Evolutionary conservation across 2,888 invertebrate genomes (phyloP).

Genomic region (Phyllotreta striolata): DNA sequence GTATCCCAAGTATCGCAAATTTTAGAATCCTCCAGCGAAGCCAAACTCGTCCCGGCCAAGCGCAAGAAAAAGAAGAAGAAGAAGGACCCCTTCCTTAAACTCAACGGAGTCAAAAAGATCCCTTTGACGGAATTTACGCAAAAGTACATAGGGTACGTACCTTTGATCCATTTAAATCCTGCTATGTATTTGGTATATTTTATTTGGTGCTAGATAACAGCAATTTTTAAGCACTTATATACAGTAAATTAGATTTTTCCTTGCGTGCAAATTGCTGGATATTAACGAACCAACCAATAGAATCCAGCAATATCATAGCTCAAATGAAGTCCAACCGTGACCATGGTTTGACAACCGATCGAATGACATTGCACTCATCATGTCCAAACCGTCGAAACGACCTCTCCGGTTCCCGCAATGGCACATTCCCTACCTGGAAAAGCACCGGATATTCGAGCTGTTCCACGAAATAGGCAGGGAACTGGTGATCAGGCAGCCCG

Average conservation of each 20-base stretch:
- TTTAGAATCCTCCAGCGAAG: no score
- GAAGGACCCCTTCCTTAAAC: constrained; percentile 61
- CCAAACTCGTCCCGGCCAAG: constrained; percentile 1
- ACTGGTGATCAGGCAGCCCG: constrained; percentile 67
- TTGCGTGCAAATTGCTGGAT: no score
- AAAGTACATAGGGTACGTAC: constrained; percentile 63
- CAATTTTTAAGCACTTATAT: no score
- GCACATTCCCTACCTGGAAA: constrained; percentile 72
- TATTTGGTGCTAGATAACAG: no score
- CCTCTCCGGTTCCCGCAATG: constrained; percentile 59
- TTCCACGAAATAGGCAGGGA: constrained; percentile 71
- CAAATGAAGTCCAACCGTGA: no score
- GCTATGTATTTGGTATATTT: no score
- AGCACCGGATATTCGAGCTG: constrained; percentile 69
- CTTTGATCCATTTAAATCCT: no score
- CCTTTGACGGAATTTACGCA: constrained; percentile 67
- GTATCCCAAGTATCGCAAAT: no score
- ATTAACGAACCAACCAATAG: no score
- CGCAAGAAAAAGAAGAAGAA: constrained; percentile 38
- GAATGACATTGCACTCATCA: not conserved
- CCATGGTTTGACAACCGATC: no score
- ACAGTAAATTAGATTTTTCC: no score
- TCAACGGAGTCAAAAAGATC: constrained; percentile 65
- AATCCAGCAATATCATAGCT: no score
- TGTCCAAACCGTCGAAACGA: constrained; percentile 41